A percentile compares a stretch with the other conserved stretches of the same genome.
phyloP scores from a whole-genome alignment of 2,888 invertebrate species.

The Xanthia icteritia region DNA sequence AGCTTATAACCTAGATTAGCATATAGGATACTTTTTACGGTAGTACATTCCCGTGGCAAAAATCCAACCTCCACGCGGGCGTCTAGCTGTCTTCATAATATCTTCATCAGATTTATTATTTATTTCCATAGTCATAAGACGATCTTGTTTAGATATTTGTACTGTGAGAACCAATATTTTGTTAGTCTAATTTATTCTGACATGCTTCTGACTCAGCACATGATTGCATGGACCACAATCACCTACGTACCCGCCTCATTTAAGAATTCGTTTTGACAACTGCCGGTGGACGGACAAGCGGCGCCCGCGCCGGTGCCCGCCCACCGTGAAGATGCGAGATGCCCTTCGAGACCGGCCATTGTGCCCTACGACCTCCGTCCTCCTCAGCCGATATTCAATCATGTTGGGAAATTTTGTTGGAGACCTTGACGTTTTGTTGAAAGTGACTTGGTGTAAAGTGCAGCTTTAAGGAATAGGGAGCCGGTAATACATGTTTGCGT shows the following conservation, averaged over 20 bases:
- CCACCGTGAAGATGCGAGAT: constrained; percentile 87
- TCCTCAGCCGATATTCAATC: constrained; percentile 66
- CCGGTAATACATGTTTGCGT: not conserved
- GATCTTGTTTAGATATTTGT: constrained; percentile 12
- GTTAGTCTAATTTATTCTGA: not conserved
- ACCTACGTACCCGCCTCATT: constrained; percentile 8
- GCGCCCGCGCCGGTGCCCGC: constrained; percentile 69
- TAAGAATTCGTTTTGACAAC: constrained; percentile 55
- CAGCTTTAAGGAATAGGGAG: not conserved
- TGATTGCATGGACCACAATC: not conserved
- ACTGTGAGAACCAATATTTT: constrained; percentile 13
- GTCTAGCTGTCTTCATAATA: too few relatives aligned
- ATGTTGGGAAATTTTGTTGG: constrained; percentile 63
- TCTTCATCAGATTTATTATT: not conserved
- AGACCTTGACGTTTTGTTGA: constrained; percentile 57
- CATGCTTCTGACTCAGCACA: not conserved
- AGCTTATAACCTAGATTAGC: too few relatives aligned
- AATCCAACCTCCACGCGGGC: too few relatives aligned
- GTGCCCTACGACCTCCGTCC: constrained; percentile 82
- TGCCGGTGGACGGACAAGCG: constrained; percentile 19
- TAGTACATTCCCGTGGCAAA: too few relatives aligned
- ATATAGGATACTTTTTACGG: too few relatives aligned
- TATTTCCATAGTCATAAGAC: not conserved
- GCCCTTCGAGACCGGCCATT: constrained; percentile 86
- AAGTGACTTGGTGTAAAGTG: constrained; percentile 14